Conservation (phyloP, 92 coral and sea anemone species). For the Anthopleura xanthogrammica region DNA sequence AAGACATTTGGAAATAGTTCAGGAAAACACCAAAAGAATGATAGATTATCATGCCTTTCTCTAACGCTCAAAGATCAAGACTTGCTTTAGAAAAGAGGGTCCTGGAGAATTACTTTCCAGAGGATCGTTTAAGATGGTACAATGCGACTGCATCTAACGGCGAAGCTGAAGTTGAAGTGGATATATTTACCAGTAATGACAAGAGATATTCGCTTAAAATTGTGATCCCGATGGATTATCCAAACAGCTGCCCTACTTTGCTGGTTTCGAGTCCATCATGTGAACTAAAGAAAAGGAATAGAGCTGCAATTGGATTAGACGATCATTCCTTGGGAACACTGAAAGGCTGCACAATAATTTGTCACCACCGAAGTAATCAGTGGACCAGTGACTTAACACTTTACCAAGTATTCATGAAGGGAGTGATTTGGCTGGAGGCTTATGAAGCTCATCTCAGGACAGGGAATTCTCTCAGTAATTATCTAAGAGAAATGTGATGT, state of each 20-base stretch:
- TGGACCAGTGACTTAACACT: slow-evolving; percentile 70
- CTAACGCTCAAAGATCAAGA: slow-evolving; percentile 23
- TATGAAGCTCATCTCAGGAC: slow-evolving; percentile 71
- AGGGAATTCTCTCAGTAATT: slow-evolving; percentile 51
- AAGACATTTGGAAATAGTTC: not conserved
- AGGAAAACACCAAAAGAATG: not conserved
- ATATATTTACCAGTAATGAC: slow-evolving; percentile 36
- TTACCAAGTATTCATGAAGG: slow-evolving; percentile 81
- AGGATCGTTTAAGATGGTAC: slow-evolving; percentile 58
- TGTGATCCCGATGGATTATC: slow-evolving; percentile 46
- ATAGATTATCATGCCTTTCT: slow-evolving; percentile 27
- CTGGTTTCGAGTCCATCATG: slow-evolving; percentile 45
- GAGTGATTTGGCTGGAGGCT: slow-evolving; percentile 79
- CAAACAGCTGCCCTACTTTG: slow-evolving; percentile 53
- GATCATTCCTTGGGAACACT: slow-evolving; percentile 42
- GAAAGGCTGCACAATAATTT: slow-evolving; percentile 43
- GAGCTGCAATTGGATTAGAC: slow-evolving; percentile 19
- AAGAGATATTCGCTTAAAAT: slow-evolving; percentile 50
- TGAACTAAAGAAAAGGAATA: slow-evolving; percentile 27
- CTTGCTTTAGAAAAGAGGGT: slow-evolving; percentile 36
- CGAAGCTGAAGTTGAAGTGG: slow-evolving; percentile 41
- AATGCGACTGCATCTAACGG: slow-evolving; percentile 34
- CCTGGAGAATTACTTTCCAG: slow-evolving; percentile 48
- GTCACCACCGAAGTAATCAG: slow-evolving; percentile 47
- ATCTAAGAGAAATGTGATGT: slow-evolving; percentile 33